These are phyloP conservation scores for Ataeniobius toweri DNA, from an alignment of 2,797 vertebrate genomes.

Conservation along the genomic window DNA sequence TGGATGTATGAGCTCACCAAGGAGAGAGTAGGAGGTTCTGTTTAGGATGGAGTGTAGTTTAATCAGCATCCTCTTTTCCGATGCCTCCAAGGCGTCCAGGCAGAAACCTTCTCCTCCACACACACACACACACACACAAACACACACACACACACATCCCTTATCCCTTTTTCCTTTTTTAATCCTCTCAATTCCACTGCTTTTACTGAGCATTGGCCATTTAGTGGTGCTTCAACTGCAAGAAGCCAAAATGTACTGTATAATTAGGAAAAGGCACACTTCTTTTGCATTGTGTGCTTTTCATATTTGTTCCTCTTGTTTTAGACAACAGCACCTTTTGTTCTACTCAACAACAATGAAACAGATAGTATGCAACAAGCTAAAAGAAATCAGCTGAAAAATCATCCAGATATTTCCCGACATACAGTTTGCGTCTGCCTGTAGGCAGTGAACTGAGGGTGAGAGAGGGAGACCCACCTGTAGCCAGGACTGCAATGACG, in stretches of 20 bases:
- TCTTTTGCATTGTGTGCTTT: neutral
- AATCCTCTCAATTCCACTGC: constrained; percentile 2
- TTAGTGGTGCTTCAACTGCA: neutral
- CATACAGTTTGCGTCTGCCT: constrained; percentile 9
- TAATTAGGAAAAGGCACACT: neutral
- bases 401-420: constrained; percentile 11
- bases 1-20: constrained; percentile 19
- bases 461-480: constrained; percentile 25
- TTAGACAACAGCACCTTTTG: constrained; percentile 12
- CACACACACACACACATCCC: neutral
- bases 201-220: neutral
- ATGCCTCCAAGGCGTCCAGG: constrained; percentile 50
- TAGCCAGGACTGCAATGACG: constrained; percentile 27
- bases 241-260: neutral
- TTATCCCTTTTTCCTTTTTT: neutral
- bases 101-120: constrained; percentile 12
- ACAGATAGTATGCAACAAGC: constrained; percentile 12
- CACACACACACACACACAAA: too few species aligned
- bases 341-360: constrained; percentile 11
- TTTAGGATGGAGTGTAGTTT: constrained; percentile 43
- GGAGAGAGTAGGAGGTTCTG: constrained; percentile 37
- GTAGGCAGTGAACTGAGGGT: constrained; percentile 26
- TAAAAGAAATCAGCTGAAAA: constrained; percentile 27
- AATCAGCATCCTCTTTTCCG: constrained; percentile 39
- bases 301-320: neutral